These are phyloP conservation scores for Drosophila albomicans DNA, from an alignment of 1,140 invertebrate genomes.

Conservation along the genomic window DNA sequence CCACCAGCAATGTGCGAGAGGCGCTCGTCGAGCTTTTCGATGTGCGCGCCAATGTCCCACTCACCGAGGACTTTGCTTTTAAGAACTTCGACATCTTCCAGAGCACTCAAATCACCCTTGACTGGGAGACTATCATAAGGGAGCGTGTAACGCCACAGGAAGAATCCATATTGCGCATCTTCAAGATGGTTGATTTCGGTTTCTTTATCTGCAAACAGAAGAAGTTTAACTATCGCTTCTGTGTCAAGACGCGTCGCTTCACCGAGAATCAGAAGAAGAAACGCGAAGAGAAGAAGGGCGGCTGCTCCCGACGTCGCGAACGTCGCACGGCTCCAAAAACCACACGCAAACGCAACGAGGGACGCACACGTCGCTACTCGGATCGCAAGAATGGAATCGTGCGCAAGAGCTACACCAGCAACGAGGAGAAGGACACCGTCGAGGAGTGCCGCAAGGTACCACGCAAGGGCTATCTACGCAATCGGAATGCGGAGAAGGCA, in stretches of 20 bases:
- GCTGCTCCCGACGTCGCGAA: constrained; percentile 70
- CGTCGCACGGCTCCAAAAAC: constrained; percentile 78
- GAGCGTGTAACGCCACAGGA: constrained; percentile 87
- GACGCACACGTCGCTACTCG: constrained; percentile 85
- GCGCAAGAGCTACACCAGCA: constrained; percentile 82
- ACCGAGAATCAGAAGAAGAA: constrained; percentile 88
- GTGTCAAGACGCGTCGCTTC: constrained; percentile 85
- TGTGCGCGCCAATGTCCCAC: constrained; percentile 87
- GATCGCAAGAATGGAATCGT: constrained; percentile 82
- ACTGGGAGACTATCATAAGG: constrained; percentile 88
- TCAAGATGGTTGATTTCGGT: constrained; percentile 91
- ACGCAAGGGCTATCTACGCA: constrained; percentile 81
- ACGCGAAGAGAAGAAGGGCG: constrained; percentile 86
- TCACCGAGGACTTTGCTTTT: constrained; percentile 90
- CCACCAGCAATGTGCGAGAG: constrained; percentile 74
- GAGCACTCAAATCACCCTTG: constrained; percentile 88
- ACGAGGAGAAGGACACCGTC: constrained; percentile 83
- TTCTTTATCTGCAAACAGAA: constrained; percentile 85
- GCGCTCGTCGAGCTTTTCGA: constrained; percentile 78
- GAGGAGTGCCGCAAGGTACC: constrained; percentile 79
- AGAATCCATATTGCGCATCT: constrained; percentile 88
- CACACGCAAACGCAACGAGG: constrained; percentile 84
- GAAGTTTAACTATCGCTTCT: constrained; percentile 84
- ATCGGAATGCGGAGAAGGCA: constrained; percentile 79
- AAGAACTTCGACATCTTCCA: constrained; percentile 89